These are phyloP conservation scores for Tenebrio molitor DNA, from an alignment of 1,140 invertebrate species.

Conservation along the genomic window DNA sequence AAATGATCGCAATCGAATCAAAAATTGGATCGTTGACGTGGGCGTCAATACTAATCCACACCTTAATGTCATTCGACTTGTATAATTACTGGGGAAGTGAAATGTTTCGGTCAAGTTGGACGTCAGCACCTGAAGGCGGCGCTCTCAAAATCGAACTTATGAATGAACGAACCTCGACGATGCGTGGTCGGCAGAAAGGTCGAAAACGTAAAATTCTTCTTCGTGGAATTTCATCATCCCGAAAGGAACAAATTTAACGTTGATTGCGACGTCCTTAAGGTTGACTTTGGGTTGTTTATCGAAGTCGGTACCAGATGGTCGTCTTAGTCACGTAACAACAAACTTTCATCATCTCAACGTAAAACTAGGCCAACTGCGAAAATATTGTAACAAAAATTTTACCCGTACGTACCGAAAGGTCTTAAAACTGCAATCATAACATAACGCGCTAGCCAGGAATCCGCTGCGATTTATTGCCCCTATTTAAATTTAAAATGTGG, in stretches of 20 bases:
- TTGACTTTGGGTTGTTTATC: conserved; percentile 16
- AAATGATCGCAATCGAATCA: conserved; percentile 29
- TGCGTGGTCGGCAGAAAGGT: conserved; percentile 35
- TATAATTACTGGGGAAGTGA: conserved; percentile 42
- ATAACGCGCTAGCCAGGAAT: not conserved
- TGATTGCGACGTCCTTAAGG: not conserved
- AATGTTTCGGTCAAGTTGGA: conserved; percentile 31
- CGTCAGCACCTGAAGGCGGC: conserved; percentile 32
- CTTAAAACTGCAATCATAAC: not conserved
- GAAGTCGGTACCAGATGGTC: conserved; percentile 35
- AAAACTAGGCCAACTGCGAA: conserved; percentile 33
- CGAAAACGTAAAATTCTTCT: conserved; percentile 41
- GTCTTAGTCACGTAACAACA: conserved; percentile 22
- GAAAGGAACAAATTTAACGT: conserved; percentile 9
- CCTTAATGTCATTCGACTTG: conserved; percentile 40
- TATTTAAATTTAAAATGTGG: conserved; percentile 2
- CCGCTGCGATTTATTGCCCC: not conserved
- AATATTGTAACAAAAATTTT: conserved; percentile 25
- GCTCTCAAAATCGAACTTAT: conserved; percentile 27
- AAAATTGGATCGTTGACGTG: conserved; percentile 7
- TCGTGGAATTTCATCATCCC: not conserved
- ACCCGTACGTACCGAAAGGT: not conserved
- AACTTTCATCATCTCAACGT: conserved; percentile 32
- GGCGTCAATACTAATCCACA: conserved; percentile 28
- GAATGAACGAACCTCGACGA: conserved; percentile 37